Evolutionary conservation across 2,888 invertebrate genomes (phyloP).

Genomic region (Epinotia demarniana): DNA sequence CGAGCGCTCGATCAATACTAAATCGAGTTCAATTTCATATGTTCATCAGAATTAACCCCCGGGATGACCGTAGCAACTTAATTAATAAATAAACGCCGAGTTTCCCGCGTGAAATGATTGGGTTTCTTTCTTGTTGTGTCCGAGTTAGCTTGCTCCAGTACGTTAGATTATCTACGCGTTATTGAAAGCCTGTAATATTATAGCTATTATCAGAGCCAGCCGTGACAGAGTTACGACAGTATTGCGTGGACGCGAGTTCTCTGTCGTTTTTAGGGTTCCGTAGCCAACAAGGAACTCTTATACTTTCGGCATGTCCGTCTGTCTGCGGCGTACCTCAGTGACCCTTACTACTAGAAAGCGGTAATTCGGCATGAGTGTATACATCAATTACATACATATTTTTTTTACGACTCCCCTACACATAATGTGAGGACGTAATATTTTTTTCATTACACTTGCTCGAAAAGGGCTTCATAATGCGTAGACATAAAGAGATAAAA

Average conservation of each 20-base stretch:
- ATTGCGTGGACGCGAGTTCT: slow-evolving; percentile 1
- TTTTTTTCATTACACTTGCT: too few relatives aligned
- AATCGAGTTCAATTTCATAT: not conserved
- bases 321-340: too few relatives aligned
- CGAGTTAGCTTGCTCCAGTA: slow-evolving; percentile 46
- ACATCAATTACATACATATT: too few relatives aligned
- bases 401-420: too few relatives aligned
- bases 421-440: too few relatives aligned
- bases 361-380: too few relatives aligned
- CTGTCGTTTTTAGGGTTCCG: not conserved
- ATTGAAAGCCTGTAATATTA: slow-evolving; percentile 42
- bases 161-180: slow-evolving; percentile 45
- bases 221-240: slow-evolving; percentile 36
- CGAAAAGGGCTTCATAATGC: too few relatives aligned
- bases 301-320: too few relatives aligned
- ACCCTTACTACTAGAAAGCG: too few relatives aligned
- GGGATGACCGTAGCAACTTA: slow-evolving; percentile 56
- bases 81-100: slow-evolving; percentile 63
- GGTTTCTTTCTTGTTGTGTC: slow-evolving; percentile 48
- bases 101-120: slow-evolving; percentile 58
- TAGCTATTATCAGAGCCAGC: slow-evolving; percentile 32
- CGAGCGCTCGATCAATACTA: not conserved
- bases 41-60: not conserved
- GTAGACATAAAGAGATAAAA: too few relatives aligned
- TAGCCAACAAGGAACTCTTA: too few relatives aligned